phyloP scores from a whole-genome alignment of 1,140 invertebrate genomes.

The Carcinoscorpius rotundicauda region DNA sequence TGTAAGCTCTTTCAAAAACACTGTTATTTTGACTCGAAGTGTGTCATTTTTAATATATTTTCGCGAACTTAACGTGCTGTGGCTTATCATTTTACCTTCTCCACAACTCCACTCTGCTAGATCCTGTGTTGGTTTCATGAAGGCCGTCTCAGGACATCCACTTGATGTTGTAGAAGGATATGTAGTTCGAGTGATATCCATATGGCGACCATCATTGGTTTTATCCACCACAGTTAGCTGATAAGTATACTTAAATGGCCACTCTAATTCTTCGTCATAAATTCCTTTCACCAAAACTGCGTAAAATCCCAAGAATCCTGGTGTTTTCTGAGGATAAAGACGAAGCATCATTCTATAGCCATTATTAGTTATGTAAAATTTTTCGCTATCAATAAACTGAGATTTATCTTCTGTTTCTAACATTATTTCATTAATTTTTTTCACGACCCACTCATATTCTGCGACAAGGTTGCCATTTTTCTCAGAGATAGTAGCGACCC shows the following conservation, averaged over 20 bases:
- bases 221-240: neutral
- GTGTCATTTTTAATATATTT: neutral
- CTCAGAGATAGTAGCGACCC: conserved; percentile 11
- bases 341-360: conserved; percentile 16
- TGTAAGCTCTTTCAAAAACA: conserved; percentile 12
- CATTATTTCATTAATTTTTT: conserved; percentile 5
- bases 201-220: no score
- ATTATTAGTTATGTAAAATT: conserved; percentile 15
- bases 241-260: conserved; percentile 11
- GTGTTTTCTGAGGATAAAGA: conserved; percentile 8
- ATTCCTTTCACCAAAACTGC: conserved; percentile 9
- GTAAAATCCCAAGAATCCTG: conserved; percentile 8
- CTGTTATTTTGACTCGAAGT: conserved; percentile 4
- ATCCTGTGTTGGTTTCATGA: conserved; percentile 10
- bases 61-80: conserved; percentile 1
- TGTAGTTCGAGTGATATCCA: neutral
- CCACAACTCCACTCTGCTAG: conserved; percentile 18
- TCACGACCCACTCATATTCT: conserved; percentile 9
- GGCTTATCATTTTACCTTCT: conserved; percentile 12
- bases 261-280: conserved; percentile 9
- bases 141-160: conserved; percentile 14
- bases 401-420: neutral
- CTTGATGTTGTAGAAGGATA: conserved; percentile 2
- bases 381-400: conserved; percentile 13
- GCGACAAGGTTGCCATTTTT: conserved; percentile 3